A percentile compares a stretch with the other conserved stretches of the same genome.
These are phyloP conservation scores for Sycobia sp. DNA, from an alignment of 1,140 invertebrate genomes.

Conservation along the genomic window DNA sequence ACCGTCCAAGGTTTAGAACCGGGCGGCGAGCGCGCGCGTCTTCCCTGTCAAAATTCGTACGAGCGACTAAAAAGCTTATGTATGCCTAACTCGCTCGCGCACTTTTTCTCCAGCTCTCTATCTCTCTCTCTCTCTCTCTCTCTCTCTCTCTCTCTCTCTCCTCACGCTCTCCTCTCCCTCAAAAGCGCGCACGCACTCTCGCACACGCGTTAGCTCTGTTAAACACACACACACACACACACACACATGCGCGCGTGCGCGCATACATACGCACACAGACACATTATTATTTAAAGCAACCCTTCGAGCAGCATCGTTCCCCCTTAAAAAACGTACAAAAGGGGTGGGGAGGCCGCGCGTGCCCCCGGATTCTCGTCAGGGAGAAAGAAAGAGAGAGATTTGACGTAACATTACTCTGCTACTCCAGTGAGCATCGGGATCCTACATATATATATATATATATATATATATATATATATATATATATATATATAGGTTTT, in stretches of 20 bases:
- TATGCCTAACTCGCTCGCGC: too few species aligned
- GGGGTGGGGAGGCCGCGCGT: conserved; percentile 24
- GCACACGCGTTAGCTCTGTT: too few species aligned
- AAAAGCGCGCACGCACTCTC: background rate
- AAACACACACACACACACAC: too few species aligned
- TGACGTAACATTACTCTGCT: conserved; percentile 22
- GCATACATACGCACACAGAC: too few species aligned
- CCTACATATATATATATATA: too few species aligned
- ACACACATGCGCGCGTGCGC: background rate
- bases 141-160: conserved; percentile 14
- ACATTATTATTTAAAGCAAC: conserved; percentile 62
- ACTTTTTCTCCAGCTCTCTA: conserved; percentile 20
- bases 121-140: too few species aligned
- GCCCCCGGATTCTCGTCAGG: conserved; percentile 10
- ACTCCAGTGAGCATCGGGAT: too few species aligned
- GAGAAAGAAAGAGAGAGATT: too few species aligned
- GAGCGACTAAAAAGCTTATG: conserved; percentile 33
- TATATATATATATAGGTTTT: too few species aligned
- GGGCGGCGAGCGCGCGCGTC: conserved; percentile 11
- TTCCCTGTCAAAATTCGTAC: conserved; percentile 26
- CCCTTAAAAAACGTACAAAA: conserved; percentile 27
- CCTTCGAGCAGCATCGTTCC: conserved; percentile 46
- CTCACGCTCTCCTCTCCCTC: conserved; percentile 8
- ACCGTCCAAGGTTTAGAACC: too few species aligned
- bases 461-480: too few species aligned